These are phyloP conservation scores for Setipinna tenuifilis DNA, from an alignment of 2,797 vertebrate species.

Conservation along the genomic window DNA sequence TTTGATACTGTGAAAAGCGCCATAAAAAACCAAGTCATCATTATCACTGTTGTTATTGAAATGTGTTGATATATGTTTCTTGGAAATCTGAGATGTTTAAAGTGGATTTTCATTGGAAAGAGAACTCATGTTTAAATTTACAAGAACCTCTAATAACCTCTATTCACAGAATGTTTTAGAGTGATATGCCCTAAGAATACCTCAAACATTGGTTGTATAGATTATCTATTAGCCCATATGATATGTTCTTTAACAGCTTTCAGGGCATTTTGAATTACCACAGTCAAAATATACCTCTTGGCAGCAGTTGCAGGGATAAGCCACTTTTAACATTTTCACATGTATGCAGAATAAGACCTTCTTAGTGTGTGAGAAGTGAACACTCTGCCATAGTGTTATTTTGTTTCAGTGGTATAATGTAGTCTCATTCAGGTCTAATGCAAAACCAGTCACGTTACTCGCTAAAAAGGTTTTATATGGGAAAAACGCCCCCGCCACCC, in stretches of 20 bases:
- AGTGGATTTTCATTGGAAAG: not conserved
- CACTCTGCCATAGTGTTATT: not conserved
- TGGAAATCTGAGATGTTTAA: not conserved
- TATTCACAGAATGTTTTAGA: not conserved
- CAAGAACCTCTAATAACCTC: not conserved
- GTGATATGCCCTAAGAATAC: not conserved
- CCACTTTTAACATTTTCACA: not conserved
- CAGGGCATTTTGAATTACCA: not conserved
- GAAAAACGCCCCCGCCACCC: not conserved
- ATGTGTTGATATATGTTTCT: not conserved
- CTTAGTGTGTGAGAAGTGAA: too few relatives aligned
- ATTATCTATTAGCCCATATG: not conserved
- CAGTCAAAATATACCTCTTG: not conserved
- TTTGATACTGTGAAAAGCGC: too few relatives aligned
- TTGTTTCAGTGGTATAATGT: not conserved
- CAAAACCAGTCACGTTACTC: not conserved
- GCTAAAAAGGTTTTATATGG: conserved; percentile 2
- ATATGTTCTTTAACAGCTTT: not conserved
- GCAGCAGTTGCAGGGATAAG: not conserved
- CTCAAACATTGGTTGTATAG: conserved; percentile 2
- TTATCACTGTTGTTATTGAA: not conserved
- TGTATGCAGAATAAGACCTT: not conserved
- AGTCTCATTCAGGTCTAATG: not conserved
- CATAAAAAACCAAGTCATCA: too few relatives aligned
- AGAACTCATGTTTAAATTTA: not conserved